Percentiles rank a stretch among this genome's conserved stretches.
Evolutionary conservation across 2,888 invertebrate species (phyloP).

Genomic region (Pseudococcus longispinus): DNA sequence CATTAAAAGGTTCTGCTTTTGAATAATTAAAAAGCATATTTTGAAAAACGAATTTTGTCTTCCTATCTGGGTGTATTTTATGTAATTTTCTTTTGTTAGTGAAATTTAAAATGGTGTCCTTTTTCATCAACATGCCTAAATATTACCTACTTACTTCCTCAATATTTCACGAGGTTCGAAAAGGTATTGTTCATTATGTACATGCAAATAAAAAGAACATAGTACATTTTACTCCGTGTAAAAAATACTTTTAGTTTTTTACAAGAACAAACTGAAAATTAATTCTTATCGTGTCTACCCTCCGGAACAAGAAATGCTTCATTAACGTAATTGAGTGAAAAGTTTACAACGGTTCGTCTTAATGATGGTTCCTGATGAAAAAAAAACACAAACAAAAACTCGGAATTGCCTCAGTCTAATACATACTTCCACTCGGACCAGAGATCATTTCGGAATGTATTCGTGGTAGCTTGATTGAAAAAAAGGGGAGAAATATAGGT

Average conservation of each 20-base stretch:
- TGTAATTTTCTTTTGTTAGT: too few relatives aligned
- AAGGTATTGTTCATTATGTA: not conserved
- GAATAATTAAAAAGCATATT: too few relatives aligned
- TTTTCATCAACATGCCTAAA: too few relatives aligned
- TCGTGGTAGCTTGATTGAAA: too few relatives aligned
- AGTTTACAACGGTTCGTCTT: not conserved
- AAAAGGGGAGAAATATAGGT: too few relatives aligned
- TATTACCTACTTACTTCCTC: not conserved
- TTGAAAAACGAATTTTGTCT: too few relatives aligned
- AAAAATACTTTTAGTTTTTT: not conserved
- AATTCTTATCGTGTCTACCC: not conserved
- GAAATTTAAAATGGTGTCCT: too few relatives aligned
- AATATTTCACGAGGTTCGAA: not conserved
- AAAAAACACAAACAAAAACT: not conserved
- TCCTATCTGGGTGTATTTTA: too few relatives aligned
- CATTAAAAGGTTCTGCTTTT: too few relatives aligned
- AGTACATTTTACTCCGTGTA: not conserved
- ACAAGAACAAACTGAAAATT: not conserved
- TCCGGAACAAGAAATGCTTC: not conserved
- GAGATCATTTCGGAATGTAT: too few relatives aligned
- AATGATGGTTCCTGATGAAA: not conserved
- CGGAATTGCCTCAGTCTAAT: not conserved
- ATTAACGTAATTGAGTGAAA: constrained; percentile 24
- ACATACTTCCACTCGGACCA: too few relatives aligned
- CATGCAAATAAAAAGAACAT: not conserved